A percentile compares a stretch with the other conserved stretches of the same genome.
Conservation (phyloP, 2,888 invertebrate species). For the Petrophora chlorosata region DNA sequence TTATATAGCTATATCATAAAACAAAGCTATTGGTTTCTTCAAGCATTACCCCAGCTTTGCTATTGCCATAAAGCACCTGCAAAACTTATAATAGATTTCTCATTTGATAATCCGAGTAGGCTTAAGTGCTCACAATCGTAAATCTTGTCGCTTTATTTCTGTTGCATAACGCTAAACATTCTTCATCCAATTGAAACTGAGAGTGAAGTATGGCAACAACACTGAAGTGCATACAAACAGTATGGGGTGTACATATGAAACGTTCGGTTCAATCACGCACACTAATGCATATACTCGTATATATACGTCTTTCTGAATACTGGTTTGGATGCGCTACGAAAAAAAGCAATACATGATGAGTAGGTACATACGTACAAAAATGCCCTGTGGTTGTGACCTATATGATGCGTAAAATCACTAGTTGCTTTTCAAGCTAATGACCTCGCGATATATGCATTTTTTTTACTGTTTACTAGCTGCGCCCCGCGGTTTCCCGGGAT, state of each 20-base stretch:
- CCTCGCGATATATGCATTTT: too few relatives aligned
- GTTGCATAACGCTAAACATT: conserved; percentile 21
- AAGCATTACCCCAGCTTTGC: not conserved
- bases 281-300: not conserved
- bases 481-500: too few relatives aligned
- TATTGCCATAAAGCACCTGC: conserved; percentile 20
- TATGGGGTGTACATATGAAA: conserved; percentile 4
- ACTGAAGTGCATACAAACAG: conserved; percentile 7
- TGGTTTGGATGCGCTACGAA: too few relatives aligned
- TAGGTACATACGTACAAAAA: too few relatives aligned
- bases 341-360: not conserved
- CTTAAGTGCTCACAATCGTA: conserved; percentile 21
- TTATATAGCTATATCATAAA: not conserved
- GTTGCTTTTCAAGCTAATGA: too few relatives aligned
- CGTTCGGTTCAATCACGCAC: not conserved
- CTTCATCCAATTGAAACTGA: conserved; percentile 22
- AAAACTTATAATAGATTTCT: conserved; percentile 16
- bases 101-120: conserved; percentile 22
- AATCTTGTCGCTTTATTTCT: conserved; percentile 25
- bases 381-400: too few relatives aligned
- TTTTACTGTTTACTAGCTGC: too few relatives aligned
- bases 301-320: too few relatives aligned
- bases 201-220: conserved; percentile 16
- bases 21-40: not conserved
- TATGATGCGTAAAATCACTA: too few relatives aligned